These are phyloP conservation scores for Leptonema lineaticorne DNA, from an alignment of 1,140 invertebrate species.

Conservation along the genomic window DNA sequence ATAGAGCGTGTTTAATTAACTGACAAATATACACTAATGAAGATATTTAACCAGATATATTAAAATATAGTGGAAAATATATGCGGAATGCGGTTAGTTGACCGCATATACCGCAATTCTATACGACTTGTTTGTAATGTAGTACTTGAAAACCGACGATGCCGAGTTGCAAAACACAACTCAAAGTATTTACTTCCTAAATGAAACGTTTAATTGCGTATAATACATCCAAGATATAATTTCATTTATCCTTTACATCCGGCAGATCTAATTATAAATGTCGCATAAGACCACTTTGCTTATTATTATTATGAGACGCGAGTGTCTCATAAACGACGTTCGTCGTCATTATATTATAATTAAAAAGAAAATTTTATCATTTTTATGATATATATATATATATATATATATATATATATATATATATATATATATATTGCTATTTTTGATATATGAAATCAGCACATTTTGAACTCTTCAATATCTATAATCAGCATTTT, in stretches of 20 bases:
- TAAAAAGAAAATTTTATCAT: background rate
- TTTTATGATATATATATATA: too few species aligned
- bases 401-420: too few species aligned
- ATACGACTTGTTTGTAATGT: background rate
- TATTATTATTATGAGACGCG: too few species aligned
- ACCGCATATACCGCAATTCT: conserved; percentile 1
- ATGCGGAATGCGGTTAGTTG: too few species aligned
- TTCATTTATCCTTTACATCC: background rate
- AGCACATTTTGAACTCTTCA: too few species aligned
- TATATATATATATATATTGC: too few species aligned
- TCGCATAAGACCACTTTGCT: too few species aligned
- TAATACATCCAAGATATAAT: background rate
- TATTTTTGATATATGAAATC: too few species aligned
- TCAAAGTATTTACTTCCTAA: conserved; percentile 5
- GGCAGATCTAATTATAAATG: too few species aligned
- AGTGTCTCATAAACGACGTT: background rate
- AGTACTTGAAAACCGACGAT: conserved; percentile 4
- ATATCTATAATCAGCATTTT: too few species aligned
- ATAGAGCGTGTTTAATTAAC: too few species aligned
- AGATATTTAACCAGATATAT: background rate
- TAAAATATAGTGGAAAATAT: background rate
- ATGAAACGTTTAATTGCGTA: background rate
- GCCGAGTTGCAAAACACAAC: conserved; percentile 5
- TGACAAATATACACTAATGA: background rate
- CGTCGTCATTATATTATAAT: background rate